These are phyloP conservation scores for Peromyscus melanophrys DNA, from an alignment of 2,797 vertebrate species.

Conservation along the genomic window DNA sequence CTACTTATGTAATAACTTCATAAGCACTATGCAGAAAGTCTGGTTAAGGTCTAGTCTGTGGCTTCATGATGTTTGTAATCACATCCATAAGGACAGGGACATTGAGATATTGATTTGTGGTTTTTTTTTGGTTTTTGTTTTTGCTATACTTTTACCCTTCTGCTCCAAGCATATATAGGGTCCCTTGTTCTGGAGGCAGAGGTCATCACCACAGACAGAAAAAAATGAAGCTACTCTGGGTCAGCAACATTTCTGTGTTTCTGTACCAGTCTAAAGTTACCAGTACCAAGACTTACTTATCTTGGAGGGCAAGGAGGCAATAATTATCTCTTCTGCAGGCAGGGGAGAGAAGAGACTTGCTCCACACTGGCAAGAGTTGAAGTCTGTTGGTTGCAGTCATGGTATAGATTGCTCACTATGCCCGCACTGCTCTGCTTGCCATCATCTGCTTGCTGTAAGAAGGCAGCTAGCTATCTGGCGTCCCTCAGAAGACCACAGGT, in stretches of 20 bases:
- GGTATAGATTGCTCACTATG: no score
- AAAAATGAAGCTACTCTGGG: background rate
- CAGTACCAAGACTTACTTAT: background rate
- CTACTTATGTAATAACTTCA: constrained; percentile 45
- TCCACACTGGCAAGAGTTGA: background rate
- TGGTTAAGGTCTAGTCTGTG: constrained; percentile 30
- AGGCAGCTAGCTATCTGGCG: background rate
- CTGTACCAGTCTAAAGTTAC: background rate
- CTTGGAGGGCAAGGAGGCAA: background rate
- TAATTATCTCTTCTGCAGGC: background rate
- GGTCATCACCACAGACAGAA: background rate
- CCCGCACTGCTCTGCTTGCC: accelerated
- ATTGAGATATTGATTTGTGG: background rate
- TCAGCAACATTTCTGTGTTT: background rate
- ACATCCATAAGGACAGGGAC: background rate
- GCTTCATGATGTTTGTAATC: background rate
- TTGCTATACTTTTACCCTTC: background rate
- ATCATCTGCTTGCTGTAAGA: background rate
- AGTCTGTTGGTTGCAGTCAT: background rate
- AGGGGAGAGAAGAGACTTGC: background rate
- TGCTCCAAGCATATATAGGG: background rate
- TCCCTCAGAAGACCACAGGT: background rate
- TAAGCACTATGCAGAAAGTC: background rate
- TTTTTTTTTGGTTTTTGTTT: background rate
- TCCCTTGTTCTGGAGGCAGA: background rate